Evolutionary conservation across 2,113 vertebrate genomes (phyloP).

Genomic region (Stegastes partitus): DNA sequence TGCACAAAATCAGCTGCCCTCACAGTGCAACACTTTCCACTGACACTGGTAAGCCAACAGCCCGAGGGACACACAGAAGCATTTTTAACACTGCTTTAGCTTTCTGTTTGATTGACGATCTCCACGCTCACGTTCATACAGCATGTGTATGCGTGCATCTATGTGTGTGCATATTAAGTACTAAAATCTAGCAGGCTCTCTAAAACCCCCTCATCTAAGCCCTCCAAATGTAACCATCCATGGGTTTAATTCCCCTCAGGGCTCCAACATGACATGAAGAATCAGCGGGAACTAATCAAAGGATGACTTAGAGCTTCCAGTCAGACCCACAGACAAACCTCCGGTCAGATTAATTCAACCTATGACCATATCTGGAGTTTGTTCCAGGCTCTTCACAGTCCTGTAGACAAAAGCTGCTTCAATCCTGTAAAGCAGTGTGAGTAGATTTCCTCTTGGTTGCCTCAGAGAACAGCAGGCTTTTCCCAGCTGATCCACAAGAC

Average conservation of each 20-base stretch:
- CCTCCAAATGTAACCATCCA: not conserved
- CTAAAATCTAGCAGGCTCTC: not conserved
- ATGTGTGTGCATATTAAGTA: not conserved
- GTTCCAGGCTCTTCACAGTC: constrained; percentile 35
- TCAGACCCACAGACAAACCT: constrained; percentile 22
- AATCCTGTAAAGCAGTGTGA: constrained; percentile 33
- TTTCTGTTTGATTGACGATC: constrained; percentile 22
- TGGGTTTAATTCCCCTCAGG: constrained; percentile 18
- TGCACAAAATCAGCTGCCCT: constrained; percentile 58
- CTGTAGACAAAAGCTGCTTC: constrained; percentile 36
- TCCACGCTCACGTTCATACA: not conserved
- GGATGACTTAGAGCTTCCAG: constrained; percentile 2
- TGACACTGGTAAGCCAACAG: constrained; percentile 69
- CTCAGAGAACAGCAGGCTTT: not conserved
- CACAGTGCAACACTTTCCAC: constrained; percentile 76
- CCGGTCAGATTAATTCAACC: constrained; percentile 45
- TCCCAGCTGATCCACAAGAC: not conserved
- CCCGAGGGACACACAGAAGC: constrained; percentile 23
- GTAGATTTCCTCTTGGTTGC: constrained; percentile 16
- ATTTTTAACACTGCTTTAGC: constrained; percentile 26
- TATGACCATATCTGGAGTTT: constrained; percentile 52
- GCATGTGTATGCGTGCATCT: not conserved
- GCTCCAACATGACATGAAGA: constrained; percentile 18
- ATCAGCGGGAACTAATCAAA: constrained; percentile 26
- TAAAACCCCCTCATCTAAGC: not conserved